Evolutionary conservation across 2,797 vertebrate genomes (phyloP).

Genomic region (Chaetophractus vellerosus): DNA sequence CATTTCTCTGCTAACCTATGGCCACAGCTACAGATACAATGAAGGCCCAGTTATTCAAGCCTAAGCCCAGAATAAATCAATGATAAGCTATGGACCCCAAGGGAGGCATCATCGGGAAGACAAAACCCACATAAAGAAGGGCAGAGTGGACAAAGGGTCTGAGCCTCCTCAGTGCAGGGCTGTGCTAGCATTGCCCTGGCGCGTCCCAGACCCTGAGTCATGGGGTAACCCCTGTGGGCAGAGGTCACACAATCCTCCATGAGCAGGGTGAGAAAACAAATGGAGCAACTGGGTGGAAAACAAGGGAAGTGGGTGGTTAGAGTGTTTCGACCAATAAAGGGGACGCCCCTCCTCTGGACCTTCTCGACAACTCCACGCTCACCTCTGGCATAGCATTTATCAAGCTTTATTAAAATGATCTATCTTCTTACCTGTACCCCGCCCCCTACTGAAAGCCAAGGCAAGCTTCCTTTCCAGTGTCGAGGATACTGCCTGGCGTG

Average conservation of each 20-base stretch:
- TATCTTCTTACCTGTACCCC: neutral
- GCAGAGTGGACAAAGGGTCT: no score
- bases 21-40: neutral
- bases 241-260: neutral
- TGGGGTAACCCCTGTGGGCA: neutral
- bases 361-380: neutral
- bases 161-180: neutral
- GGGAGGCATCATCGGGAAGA: neutral
- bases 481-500: neutral
- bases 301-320: neutral
- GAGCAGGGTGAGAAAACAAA: neutral
- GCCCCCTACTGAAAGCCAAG: neutral
- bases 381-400: neutral
- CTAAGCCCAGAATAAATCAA: conserved; percentile 14
- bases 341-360: neutral
- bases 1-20: conserved; percentile 41
- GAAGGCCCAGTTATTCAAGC: neutral
- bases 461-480: neutral
- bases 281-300: neutral
- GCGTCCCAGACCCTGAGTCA: neutral
- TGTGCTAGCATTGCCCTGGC: neutral
- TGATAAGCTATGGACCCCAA: neutral
- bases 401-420: neutral
- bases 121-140: neutral
- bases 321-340: neutral